phyloP scores from a whole-genome alignment of 2,888 invertebrate species.

The Apamea epomidion region DNA sequence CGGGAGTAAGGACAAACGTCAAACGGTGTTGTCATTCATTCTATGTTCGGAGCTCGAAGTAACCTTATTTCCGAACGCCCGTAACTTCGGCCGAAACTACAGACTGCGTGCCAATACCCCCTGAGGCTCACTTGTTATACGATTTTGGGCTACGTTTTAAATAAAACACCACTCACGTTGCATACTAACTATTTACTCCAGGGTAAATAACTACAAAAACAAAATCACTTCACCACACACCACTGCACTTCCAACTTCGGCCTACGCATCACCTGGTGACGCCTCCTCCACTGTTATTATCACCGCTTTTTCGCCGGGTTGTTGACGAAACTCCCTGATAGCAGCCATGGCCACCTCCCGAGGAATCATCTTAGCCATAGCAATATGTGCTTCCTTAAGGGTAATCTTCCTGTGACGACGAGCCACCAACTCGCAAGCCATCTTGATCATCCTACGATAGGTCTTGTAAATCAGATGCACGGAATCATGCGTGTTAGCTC shows the following conservation, averaged over 20 bases:
- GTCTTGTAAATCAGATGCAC: conserved; percentile 20
- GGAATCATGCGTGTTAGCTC: conserved; percentile 3
- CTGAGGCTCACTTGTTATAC: not conserved
- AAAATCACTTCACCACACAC: conserved; percentile 26
- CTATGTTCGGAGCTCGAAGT: not conserved
- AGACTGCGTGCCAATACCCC: not conserved
- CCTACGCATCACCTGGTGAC: not conserved
- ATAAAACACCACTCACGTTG: conserved; percentile 36
- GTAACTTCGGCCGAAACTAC: not conserved
- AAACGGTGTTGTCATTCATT: not conserved
- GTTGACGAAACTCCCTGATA: conserved; percentile 30
- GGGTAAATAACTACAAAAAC: not conserved
- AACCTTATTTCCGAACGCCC: not conserved
- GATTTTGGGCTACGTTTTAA: not conserved
- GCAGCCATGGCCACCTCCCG: conserved; percentile 37
- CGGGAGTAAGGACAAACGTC: not conserved
- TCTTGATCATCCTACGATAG: conserved; percentile 19
- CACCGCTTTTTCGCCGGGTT: rapidly evolving
- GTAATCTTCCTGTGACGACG: conserved; percentile 27
- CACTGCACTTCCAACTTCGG: not conserved
- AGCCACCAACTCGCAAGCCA: conserved; percentile 25
- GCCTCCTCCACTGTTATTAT: no score
- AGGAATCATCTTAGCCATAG: conserved; percentile 35
- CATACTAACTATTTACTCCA: conserved; percentile 31
- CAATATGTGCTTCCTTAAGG: conserved; percentile 15